Evolutionary conservation across 2,113 vertebrate genomes (phyloP).

Genomic region (Damaliscus lunatus): DNA sequence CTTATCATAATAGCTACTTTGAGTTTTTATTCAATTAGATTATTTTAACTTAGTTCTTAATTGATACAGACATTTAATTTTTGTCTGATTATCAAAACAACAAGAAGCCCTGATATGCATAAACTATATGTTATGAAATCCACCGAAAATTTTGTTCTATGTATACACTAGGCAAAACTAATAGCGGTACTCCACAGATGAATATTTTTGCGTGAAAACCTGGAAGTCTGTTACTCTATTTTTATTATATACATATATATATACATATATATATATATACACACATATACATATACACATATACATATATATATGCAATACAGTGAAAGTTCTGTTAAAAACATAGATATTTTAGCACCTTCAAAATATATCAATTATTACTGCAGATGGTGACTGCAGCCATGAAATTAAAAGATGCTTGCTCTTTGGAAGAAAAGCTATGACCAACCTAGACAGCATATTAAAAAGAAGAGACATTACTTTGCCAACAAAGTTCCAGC

Average conservation of each 20-base stretch:
- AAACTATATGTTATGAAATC: neutral
- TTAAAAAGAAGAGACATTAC: neutral
- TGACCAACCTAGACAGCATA: neutral
- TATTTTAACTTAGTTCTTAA: neutral
- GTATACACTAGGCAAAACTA: neutral
- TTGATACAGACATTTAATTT: neutral
- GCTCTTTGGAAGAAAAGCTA: neutral
- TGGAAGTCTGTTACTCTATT: neutral
- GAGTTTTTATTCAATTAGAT: neutral
- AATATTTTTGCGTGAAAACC: neutral
- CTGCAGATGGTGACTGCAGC: neutral
- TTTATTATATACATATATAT: neutral
- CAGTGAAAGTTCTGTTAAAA: neutral
- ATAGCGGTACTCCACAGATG: neutral
- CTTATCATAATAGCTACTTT: neutral
- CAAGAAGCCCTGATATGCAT: neutral
- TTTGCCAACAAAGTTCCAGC: accelerated
- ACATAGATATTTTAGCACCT: neutral
- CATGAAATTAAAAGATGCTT: neutral
- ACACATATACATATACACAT: neutral
- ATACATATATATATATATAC: neutral
- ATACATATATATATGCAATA: neutral
- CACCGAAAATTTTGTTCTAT: neutral
- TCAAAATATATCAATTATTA: neutral
- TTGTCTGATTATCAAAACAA: neutral